These are phyloP conservation scores for Pterophyllum scalare DNA, from an alignment of 2,113 vertebrate species.

Conservation along the genomic window DNA sequence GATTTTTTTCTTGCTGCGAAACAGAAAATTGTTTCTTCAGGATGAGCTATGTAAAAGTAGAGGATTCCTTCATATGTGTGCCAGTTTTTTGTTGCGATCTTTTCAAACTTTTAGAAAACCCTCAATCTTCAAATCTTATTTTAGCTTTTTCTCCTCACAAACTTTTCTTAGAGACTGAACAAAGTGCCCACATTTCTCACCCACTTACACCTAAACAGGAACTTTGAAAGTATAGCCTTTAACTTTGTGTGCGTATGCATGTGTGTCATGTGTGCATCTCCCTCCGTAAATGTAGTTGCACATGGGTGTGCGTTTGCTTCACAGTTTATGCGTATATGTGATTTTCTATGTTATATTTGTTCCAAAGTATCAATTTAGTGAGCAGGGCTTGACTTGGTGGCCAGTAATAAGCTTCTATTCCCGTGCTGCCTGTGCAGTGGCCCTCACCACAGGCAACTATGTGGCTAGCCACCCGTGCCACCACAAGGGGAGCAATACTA, in stretches of 20 bases:
- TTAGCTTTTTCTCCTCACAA: constrained; percentile 34
- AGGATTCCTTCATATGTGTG: background rate
- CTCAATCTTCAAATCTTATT: constrained; percentile 38
- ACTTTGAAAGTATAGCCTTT: constrained; percentile 67
- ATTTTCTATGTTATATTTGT: constrained; percentile 79
- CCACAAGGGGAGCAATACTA: constrained; percentile 55
- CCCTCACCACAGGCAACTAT: constrained; percentile 70
- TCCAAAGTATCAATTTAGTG: constrained; percentile 75
- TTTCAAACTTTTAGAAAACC: constrained; percentile 14
- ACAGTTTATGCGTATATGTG: constrained; percentile 70
- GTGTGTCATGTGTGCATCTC: constrained; percentile 21
- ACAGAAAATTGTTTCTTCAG: background rate
- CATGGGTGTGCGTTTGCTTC: constrained; percentile 60
- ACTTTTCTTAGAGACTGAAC: constrained; percentile 54
- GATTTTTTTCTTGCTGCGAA: background rate
- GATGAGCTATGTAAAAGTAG: background rate
- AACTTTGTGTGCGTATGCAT: constrained; percentile 16
- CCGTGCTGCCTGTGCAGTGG: constrained; percentile 61
- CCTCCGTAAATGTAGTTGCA: constrained; percentile 2
- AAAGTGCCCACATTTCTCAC: constrained; percentile 67
- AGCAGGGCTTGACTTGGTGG: constrained; percentile 71
- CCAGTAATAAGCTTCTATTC: constrained; percentile 81
- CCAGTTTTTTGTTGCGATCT: background rate
- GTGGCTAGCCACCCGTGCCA: constrained; percentile 57
- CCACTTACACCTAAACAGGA: constrained; percentile 76